A percentile compares a stretch with the other conserved stretches of the same genome.
phyloP scores from a whole-genome alignment of 2,113 vertebrate genomes.

The Sander vitreus region DNA sequence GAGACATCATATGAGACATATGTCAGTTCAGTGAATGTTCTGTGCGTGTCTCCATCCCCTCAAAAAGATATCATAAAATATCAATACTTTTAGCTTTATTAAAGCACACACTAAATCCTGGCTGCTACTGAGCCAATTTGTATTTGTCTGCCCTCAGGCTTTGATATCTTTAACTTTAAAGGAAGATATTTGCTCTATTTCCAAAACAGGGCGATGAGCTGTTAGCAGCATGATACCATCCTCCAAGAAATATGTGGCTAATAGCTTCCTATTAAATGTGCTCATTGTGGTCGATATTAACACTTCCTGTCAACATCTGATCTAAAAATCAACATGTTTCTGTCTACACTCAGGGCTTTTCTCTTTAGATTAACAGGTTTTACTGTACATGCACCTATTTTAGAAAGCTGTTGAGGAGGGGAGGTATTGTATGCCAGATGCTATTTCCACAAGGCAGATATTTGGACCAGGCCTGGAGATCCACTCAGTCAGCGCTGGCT shows the following conservation, averaged over 20 bases:
- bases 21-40: background rate
- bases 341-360: conserved; percentile 27
- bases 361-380: conserved; percentile 56
- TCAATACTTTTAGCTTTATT: background rate
- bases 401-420: conserved; percentile 49
- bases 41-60: background rate
- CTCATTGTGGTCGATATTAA: conserved; percentile 36
- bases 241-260: conserved; percentile 4
- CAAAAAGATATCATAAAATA: conserved; percentile 4
- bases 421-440: conserved; percentile 71
- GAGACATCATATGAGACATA: background rate
- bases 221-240: conserved; percentile 6
- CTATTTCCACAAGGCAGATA: conserved; percentile 80
- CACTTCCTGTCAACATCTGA: conserved; percentile 45
- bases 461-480: conserved; percentile 73
- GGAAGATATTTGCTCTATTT: conserved; percentile 10
- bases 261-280: conserved; percentile 23
- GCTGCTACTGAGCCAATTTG: conserved; percentile 14
- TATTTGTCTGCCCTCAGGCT: conserved; percentile 15
- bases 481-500: conserved; percentile 79
- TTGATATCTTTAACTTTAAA: conserved; percentile 25
- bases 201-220: conserved; percentile 17
- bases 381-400: conserved; percentile 71
- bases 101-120: conserved; percentile 6
- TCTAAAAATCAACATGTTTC: conserved; percentile 42